Percentiles rank a stretch among this genome's conserved stretches.
Evolutionary conservation across 2,797 vertebrate species (phyloP).

Genomic region (Lophotriccus pileatus): DNA sequence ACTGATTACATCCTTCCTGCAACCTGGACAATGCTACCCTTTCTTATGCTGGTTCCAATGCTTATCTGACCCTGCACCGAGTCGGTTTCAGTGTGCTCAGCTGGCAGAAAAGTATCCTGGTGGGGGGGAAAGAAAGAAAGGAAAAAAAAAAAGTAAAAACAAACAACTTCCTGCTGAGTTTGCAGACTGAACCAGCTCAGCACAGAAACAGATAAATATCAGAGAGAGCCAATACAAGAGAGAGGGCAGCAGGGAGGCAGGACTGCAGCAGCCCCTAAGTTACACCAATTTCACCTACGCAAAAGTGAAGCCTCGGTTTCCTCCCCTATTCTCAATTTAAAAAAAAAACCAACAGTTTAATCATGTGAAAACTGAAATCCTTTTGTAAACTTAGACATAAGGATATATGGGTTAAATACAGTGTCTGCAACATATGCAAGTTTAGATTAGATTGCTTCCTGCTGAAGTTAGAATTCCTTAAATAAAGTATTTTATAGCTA

Average conservation of each 20-base stretch:
- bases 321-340: neutral
- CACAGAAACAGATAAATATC: neutral
- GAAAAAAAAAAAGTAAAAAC: neutral
- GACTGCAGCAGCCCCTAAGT: neutral
- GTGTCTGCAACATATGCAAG: neutral
- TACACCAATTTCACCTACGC: neutral
- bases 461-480: neutral
- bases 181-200: neutral
- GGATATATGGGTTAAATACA: neutral
- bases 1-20: neutral
- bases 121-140: neutral
- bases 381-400: neutral
- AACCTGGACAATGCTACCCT: neutral
- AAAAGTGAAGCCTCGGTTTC: neutral
- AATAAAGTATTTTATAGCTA: constrained; percentile 6
- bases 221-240: neutral
- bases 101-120: neutral
- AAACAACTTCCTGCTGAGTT: constrained; percentile 46
- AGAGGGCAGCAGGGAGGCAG: neutral
- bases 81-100: neutral
- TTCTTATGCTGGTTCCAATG: neutral
- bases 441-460: neutral
- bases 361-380: neutral
- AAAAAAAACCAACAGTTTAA: neutral
- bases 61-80: neutral